phyloP scores from a whole-genome alignment of 2,113 vertebrate species.

The Coptodon bakossiorum region DNA sequence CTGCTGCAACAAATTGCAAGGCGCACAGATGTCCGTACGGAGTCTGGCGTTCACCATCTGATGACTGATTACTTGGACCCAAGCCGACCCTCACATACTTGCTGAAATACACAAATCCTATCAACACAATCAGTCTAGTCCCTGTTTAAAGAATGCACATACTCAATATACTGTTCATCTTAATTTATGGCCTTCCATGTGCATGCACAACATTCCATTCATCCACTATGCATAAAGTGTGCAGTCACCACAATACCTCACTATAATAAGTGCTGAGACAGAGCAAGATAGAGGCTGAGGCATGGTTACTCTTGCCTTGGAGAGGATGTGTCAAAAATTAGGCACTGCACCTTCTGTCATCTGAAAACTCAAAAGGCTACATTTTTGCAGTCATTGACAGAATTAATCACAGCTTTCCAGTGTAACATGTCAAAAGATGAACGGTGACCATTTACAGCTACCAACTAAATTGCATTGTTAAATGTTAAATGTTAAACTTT shows the following conservation, averaged over 20 bases:
- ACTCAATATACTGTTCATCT: background rate
- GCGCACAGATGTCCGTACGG: background rate
- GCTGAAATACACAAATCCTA: background rate
- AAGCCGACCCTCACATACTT: background rate
- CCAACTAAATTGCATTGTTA: background rate
- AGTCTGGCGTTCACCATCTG: background rate
- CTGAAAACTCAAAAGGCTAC: background rate
- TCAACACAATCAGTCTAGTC: background rate
- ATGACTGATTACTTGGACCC: background rate
- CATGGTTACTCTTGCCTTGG: background rate
- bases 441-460: background rate
- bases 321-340: background rate
- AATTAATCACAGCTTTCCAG: background rate
- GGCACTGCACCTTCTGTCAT: background rate
- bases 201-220: background rate
- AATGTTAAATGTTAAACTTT: background rate
- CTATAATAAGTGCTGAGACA: background rate
- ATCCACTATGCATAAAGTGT: background rate
- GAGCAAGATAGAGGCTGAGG: background rate
- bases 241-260: background rate
- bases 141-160: background rate
- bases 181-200: background rate
- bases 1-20: background rate
- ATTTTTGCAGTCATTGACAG: background rate
- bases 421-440: background rate